Evolutionary conservation across 2,113 vertebrate genomes (phyloP), one percentile per base, ranked within the genome.

Genomic region (Oreocharis arfaki): DNA sequence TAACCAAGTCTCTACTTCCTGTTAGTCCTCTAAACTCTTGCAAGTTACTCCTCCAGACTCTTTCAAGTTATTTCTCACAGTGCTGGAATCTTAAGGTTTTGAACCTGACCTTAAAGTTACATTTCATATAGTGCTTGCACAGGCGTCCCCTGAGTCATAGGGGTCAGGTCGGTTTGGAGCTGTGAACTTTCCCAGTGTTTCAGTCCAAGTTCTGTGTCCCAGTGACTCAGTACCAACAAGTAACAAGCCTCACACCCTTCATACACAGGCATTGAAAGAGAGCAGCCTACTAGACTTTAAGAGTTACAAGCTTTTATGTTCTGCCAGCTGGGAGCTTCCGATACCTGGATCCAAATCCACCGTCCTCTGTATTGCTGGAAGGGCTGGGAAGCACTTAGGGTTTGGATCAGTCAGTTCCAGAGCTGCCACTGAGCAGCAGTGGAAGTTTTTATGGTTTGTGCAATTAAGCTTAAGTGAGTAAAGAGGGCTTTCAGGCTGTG

Each of bases 311-410:
- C 44, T 61, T 77, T 77, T 67, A 20, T 26, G 28, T 49, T 50
- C 77, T 47, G 11, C 39, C 12, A 10, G 16, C 41, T 33, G 42
- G 37, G 52, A 79, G 17, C 27, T 95, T 27, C 49, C 2, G 1
- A 49, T 35, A 42, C 23, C 16, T 24, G 42, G 41, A 39, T 75
- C 70, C 65, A 84, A 75, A 87, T 39, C 56, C 87, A 18, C 24
- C 5, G 3, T 39, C 47, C 32, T 47, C 37, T n/a, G 1, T 35
- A 5, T 21, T 0, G 0, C 56, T 59, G 50, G 13, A 55, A 42
- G 15, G 37, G 9, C 57, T 44, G 46, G 60, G 77, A 10, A 86
- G 42, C 69, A 49, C 46, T 67, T 59, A 20, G n/a, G 16, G 3
- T n/a, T 90, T 70, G 35, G 71, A 68, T 68, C 60, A 47, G 5